phyloP scores from a whole-genome alignment of 1,140 invertebrate species.

The Aphelinus certus region DNA sequence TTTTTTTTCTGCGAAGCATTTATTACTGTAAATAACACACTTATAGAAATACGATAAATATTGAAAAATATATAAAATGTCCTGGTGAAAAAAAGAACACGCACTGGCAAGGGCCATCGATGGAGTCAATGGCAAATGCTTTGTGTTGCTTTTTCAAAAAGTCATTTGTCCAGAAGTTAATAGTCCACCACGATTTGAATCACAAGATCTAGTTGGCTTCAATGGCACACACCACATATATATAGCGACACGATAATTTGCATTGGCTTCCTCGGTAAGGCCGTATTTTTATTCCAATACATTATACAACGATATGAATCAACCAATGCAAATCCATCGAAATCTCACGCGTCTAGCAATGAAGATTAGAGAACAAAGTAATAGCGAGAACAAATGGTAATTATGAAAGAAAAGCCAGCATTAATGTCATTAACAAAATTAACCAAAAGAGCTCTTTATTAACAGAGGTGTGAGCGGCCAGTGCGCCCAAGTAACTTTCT shows the following conservation, averaged over 20 bases:
- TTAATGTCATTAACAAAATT: not conserved
- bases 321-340: slow-evolving; percentile 3
- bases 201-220: too few species aligned
- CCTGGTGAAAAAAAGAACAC: slow-evolving; percentile 31
- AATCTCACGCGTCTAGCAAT: not conserved
- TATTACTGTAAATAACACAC: slow-evolving; percentile 54
- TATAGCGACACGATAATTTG: slow-evolving; percentile 18
- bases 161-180: too few species aligned
- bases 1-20: slow-evolving; percentile 45
- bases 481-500: not conserved
- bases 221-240: too few species aligned
- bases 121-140: slow-evolving; percentile 60
- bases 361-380: slow-evolving; percentile 16
- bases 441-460: slow-evolving; percentile 7
- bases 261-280: slow-evolving; percentile 25
- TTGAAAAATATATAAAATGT: slow-evolving; percentile 56
- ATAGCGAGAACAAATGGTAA: slow-evolving; percentile 26
- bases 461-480: slow-evolving; percentile 23
- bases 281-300: not conserved
- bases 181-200: too few species aligned
- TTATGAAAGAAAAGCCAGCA: slow-evolving; percentile 27
- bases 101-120: slow-evolving; percentile 39
- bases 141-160: slow-evolving; percentile 4
- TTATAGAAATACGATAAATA: slow-evolving; percentile 40
- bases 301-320: not conserved